Percentiles rank a stretch among this genome's conserved stretches.
Evolutionary conservation across 2,113 vertebrate species (phyloP).

Genomic region (Suncus etruscus): DNA sequence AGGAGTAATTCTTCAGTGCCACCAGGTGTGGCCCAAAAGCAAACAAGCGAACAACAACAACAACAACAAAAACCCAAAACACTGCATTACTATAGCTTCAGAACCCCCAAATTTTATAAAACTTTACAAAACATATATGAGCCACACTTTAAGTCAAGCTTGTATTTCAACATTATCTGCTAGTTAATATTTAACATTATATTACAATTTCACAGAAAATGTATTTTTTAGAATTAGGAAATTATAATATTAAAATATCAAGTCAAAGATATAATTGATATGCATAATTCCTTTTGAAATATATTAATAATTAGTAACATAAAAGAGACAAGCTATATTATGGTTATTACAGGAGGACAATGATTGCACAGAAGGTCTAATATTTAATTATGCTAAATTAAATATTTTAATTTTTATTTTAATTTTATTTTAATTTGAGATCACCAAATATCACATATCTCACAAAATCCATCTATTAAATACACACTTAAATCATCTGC

Average conservation of each 20-base stretch:
- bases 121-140: not conserved
- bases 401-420: not conserved
- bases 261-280: slow-evolving; percentile 31
- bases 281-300: slow-evolving; percentile 41
- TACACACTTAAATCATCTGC: slow-evolving; percentile 1
- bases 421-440: not conserved
- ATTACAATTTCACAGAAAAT: not conserved
- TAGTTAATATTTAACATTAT: slow-evolving; percentile 38
- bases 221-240: slow-evolving; percentile 4
- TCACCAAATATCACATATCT: slow-evolving; percentile 16
- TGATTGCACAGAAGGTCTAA: slow-evolving; percentile 51
- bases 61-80: too few species aligned
- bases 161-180: not conserved
- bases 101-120: too few species aligned
- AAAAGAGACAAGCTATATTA: slow-evolving; percentile 42
- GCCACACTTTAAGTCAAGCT: not conserved
- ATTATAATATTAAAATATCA: slow-evolving; percentile 18
- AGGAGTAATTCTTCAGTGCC: too few species aligned
- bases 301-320: slow-evolving; percentile 34
- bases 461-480: slow-evolving; percentile 66
- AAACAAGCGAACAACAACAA: too few species aligned
- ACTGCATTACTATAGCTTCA: too few species aligned
- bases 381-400: slow-evolving; percentile 67
- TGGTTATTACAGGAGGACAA: not conserved
- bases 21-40: too few species aligned